A percentile compares a stretch with the other conserved stretches of the same genome.
These are phyloP conservation scores for Hypselothyrea guttata DNA, from an alignment of 2,888 invertebrate genomes.

Conservation along the genomic window DNA sequence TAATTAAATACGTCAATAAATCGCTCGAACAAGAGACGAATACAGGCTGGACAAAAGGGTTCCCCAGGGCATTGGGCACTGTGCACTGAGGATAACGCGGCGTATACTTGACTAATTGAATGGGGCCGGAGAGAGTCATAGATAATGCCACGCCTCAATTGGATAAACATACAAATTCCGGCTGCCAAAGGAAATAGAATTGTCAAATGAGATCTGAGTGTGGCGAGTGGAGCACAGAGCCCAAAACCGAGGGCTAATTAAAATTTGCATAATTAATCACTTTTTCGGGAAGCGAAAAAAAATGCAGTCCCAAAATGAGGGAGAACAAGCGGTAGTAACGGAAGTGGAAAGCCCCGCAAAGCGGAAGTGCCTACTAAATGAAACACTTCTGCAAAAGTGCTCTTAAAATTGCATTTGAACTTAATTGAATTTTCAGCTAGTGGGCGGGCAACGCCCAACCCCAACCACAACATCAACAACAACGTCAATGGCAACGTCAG, in stretches of 20 bases:
- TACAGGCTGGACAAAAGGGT: constrained; percentile 15
- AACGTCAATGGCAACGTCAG: background rate
- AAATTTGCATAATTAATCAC: constrained; percentile 74
- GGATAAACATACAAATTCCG: constrained; percentile 26
- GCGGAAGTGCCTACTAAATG: constrained; percentile 64
- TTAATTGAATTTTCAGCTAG: constrained; percentile 62
- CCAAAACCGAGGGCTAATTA: constrained; percentile 57
- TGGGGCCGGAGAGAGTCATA: constrained; percentile 31
- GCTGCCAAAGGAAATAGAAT: constrained; percentile 60
- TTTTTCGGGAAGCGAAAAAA: constrained; percentile 31
- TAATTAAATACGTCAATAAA: constrained; percentile 70
- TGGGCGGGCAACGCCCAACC: constrained; percentile 16
- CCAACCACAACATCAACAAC: background rate
- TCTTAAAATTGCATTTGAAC: constrained; percentile 72
- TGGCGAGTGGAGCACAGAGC: constrained; percentile 5
- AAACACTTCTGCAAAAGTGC: constrained; percentile 54
- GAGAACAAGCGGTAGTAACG: constrained; percentile 21
- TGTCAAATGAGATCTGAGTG: constrained; percentile 49
- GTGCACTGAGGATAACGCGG: constrained; percentile 22
- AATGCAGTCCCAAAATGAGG: constrained; percentile 6
- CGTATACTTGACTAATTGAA: constrained; percentile 67
- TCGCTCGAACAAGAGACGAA: constrained; percentile 26
- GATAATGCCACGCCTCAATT: constrained; percentile 43
- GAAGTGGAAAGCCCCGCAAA: constrained; percentile 29
- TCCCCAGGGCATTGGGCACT: constrained; percentile 31